Percentiles rank a stretch among this genome's conserved stretches.
Evolutionary conservation across 1,140 invertebrate species (phyloP).

Genomic region (Rhagoletis pomonella): DNA sequence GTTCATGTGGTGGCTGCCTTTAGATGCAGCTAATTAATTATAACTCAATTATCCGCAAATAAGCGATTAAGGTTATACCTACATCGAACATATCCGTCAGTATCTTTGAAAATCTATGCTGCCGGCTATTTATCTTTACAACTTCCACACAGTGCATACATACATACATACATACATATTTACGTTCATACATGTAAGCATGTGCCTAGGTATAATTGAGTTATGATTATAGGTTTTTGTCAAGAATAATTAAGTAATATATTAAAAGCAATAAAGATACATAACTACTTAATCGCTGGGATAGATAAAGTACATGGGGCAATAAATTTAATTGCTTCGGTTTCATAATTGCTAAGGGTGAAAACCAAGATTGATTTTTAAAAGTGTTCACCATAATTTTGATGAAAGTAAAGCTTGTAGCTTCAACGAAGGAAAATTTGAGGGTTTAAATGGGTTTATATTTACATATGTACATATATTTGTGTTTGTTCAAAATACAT

Average conservation of each 20-base stretch:
- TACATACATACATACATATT: background rate
- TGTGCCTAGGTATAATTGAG: too few species aligned
- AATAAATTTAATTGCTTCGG: background rate
- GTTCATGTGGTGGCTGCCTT: background rate
- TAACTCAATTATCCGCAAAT: conserved; percentile 52
- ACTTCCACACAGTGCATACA: background rate
- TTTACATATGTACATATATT: too few species aligned
- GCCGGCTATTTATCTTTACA: background rate
- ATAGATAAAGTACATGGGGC: background rate
- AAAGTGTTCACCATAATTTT: too few species aligned
- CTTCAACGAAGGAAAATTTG: too few species aligned
- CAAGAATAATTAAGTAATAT: background rate
- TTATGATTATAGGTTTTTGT: too few species aligned
- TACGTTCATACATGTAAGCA: too few species aligned
- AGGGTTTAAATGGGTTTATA: too few species aligned
- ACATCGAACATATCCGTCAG: background rate
- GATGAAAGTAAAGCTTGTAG: too few species aligned
- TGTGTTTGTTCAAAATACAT: too few species aligned
- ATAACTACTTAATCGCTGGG: background rate
- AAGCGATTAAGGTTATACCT: conserved; percentile 36
- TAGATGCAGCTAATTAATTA: conserved; percentile 42
- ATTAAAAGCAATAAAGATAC: background rate
- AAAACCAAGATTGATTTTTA: too few species aligned
- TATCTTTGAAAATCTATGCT: background rate
- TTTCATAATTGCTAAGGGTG: too few species aligned